phyloP scores from a whole-genome alignment of 2,888 invertebrate species.

The Notodonta dromedarius region DNA sequence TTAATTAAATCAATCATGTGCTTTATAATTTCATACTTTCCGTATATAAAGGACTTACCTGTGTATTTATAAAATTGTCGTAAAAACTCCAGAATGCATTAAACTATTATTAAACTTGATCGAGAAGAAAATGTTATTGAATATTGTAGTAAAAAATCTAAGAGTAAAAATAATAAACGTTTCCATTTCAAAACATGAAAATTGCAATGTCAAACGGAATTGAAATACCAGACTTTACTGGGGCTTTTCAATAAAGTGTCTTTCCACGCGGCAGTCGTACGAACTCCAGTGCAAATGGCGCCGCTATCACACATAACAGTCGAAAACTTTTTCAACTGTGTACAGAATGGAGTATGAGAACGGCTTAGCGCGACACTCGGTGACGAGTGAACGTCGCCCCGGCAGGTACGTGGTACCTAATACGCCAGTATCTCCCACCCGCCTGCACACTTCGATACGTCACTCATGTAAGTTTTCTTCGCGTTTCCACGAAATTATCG shows the following conservation, averaged over 20 bases:
- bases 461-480: conserved; percentile 76
- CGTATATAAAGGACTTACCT: neutral
- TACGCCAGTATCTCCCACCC: conserved; percentile 54
- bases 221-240: conserved; percentile 9
- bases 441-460: conserved; percentile 72
- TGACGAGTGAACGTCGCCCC: conserved; percentile 62
- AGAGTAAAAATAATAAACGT: neutral
- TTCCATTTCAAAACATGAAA: conserved; percentile 3
- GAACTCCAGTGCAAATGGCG: conserved; percentile 50
- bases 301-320: conserved; percentile 65
- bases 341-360: conserved; percentile 45
- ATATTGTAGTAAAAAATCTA: neutral
- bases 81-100: too few relatives aligned
- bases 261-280: conserved; percentile 18
- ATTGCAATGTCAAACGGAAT: conserved; percentile 10
- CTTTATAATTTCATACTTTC: conserved; percentile 13
- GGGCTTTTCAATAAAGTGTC: conserved; percentile 31
- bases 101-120: too few relatives aligned
- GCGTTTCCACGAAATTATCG: conserved; percentile 53
- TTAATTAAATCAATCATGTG: conserved; percentile 5
- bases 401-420: conserved; percentile 53
- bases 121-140: neutral
- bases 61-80: conserved; percentile 3
- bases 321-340: conserved; percentile 71
- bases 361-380: conserved; percentile 56